Percentiles rank a stretch among this genome's conserved stretches.
Evolutionary conservation across 2,797 vertebrate species (phyloP).

Genomic region (Gouania willdenowi): DNA sequence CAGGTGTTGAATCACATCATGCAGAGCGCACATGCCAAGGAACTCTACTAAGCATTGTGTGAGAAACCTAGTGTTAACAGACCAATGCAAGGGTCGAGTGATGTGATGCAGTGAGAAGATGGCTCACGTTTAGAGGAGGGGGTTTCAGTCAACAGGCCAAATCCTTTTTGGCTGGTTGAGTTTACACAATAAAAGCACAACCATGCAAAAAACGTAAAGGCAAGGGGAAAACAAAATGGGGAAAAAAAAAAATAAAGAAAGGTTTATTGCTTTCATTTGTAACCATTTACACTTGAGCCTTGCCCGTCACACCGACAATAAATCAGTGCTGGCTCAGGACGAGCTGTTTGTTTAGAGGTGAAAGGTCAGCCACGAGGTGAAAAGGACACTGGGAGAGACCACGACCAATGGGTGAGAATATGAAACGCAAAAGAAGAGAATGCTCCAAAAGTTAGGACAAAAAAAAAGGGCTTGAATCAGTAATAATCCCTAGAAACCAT

Average conservation of each 20-base stretch:
- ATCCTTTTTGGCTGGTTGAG: neutral
- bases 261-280: slow-evolving; percentile 2
- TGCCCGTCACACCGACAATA: slow-evolving; percentile 10
- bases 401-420: neutral
- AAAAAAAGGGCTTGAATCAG: too few species aligned
- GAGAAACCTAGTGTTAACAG: slow-evolving; percentile 40
- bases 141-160: neutral
- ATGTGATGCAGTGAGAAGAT: neutral
- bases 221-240: neutral
- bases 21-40: slow-evolving; percentile 49
- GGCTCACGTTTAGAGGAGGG: neutral
- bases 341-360: slow-evolving; percentile 21
- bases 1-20: slow-evolving; percentile 41
- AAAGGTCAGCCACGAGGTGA: slow-evolving; percentile 24
- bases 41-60: slow-evolving; percentile 48
- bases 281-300: slow-evolving; percentile 2
- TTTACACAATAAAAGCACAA: neutral
- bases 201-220: neutral
- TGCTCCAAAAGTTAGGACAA: too few species aligned
- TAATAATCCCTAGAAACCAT: too few species aligned
- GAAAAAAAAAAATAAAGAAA: neutral
- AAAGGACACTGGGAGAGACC: slow-evolving; percentile 11
- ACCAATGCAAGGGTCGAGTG: slow-evolving; percentile 29
- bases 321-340: slow-evolving; percentile 28
- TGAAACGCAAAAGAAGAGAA: too few species aligned